Conservation (phyloP, 2,888 invertebrate genomes). For the Auanema freiburgensis region DNA sequence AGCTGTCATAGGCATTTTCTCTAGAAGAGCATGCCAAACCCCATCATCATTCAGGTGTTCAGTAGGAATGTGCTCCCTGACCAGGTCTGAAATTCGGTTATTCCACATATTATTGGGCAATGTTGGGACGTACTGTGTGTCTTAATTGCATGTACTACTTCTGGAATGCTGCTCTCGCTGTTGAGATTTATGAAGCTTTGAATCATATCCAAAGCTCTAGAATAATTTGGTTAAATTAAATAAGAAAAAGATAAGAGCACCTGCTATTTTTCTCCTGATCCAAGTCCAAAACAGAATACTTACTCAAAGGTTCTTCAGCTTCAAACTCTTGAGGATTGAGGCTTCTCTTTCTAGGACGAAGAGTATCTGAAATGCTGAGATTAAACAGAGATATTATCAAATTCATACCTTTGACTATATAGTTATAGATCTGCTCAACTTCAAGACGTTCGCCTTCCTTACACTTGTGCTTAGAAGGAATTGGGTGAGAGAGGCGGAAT, state of each 20-base stretch:
- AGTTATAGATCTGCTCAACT: conserved; percentile 51
- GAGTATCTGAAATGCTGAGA: conserved; percentile 6
- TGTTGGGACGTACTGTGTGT: too few relatives aligned
- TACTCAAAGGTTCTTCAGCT: conserved; percentile 15
- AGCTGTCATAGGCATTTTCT: conserved; percentile 66
- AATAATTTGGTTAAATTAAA: not conserved
- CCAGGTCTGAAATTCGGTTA: conserved; percentile 69
- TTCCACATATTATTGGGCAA: too few relatives aligned
- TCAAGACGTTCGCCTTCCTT: conserved; percentile 34
- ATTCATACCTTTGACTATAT: conserved; percentile 38
- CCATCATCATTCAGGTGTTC: conserved; percentile 70
- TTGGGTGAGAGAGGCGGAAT: conserved; percentile 66
- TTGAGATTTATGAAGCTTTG: not conserved
- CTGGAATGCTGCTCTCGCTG: not conserved
- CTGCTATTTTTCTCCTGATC: conserved; percentile 34
- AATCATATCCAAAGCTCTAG: not conserved
- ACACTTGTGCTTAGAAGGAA: not conserved
- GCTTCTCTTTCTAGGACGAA: conserved; percentile 17
- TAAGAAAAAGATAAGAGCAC: conserved; percentile 3
- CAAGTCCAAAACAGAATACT: conserved; percentile 29
- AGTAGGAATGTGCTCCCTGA: conserved; percentile 75
- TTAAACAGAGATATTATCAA: not conserved
- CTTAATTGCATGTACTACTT: too few relatives aligned
- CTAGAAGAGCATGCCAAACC: conserved; percentile 65
- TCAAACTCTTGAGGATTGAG: conserved; percentile 14